A percentile compares a stretch with the other conserved stretches of the same genome.
phyloP scores from a whole-genome alignment of 2,888 invertebrate genomes.

The Apocheima hispidaria region DNA sequence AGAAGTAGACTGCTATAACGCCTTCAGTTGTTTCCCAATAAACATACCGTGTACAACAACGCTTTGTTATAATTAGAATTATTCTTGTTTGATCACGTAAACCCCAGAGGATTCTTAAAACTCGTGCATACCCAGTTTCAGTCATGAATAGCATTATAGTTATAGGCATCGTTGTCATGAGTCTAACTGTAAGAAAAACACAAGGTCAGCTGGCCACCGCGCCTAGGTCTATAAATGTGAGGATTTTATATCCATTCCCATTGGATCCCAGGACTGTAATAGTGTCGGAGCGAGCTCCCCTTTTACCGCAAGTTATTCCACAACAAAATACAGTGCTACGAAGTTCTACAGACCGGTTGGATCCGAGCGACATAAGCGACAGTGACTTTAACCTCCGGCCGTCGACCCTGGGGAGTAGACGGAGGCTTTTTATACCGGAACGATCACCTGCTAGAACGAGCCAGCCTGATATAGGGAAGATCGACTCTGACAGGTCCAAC shows the following conservation, averaged over 20 bases:
- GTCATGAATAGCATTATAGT: conserved; percentile 61
- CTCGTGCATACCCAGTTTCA: conserved; percentile 33
- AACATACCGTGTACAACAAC: conserved; percentile 53
- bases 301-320: conserved; percentile 16
- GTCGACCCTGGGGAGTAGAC: conserved; percentile 43
- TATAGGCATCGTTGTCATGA: conserved; percentile 58
- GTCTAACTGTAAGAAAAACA: conserved; percentile 57
- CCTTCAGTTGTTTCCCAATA: conserved; percentile 61
- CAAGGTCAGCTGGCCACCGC: conserved; percentile 52
- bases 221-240: conserved; percentile 46
- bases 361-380: conserved; percentile 34
- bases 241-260: conserved; percentile 32
- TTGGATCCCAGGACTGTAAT: conserved; percentile 41
- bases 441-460: conserved; percentile 37
- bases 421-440: conserved; percentile 46
- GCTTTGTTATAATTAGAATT: conserved; percentile 36
- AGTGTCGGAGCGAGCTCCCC: conserved; percentile 33
- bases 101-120: conserved; percentile 31
- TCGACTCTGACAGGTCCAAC: not conserved
- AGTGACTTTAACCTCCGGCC: conserved; percentile 41
- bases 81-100: conserved; percentile 24
- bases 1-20: conserved; percentile 63
- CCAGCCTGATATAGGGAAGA: conserved; percentile 3
- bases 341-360: conserved; percentile 38
- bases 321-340: conserved; percentile 36